phyloP scores from a whole-genome alignment of 2,888 invertebrate species.

The Gastrophysa polygoni region DNA sequence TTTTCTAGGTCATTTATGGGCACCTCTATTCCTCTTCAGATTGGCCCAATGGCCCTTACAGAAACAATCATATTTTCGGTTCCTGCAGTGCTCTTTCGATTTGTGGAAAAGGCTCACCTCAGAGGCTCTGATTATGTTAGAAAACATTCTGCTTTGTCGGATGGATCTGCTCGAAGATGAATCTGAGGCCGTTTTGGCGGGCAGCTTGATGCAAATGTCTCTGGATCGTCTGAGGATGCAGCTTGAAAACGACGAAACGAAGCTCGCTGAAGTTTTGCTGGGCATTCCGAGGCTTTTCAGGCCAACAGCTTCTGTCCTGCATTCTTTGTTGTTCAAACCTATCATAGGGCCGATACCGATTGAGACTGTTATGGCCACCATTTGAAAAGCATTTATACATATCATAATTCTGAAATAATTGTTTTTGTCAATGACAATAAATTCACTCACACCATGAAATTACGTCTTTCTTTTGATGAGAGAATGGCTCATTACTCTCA shows the following conservation, averaged over 20 bases:
- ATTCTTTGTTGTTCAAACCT: constrained; percentile 53
- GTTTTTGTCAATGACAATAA: no score
- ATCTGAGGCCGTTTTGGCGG: constrained; percentile 42
- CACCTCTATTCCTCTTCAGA: constrained; percentile 64
- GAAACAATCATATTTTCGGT: constrained; percentile 53
- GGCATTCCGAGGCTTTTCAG: constrained; percentile 48
- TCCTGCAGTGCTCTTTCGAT: constrained; percentile 40
- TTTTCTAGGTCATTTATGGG: constrained; percentile 61
- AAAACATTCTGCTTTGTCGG: constrained; percentile 52
- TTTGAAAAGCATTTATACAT: constrained; percentile 42
- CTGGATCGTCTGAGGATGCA: constrained; percentile 40
- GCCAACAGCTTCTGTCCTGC: constrained; percentile 46
- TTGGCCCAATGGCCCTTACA: constrained; percentile 65
- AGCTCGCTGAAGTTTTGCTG: constrained; percentile 47
- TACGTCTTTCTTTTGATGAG: no score
- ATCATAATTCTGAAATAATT: not conserved
- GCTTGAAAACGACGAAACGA: constrained; percentile 39
- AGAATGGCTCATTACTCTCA: no score
- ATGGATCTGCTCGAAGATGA: constrained; percentile 48
- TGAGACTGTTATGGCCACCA: constrained; percentile 57
- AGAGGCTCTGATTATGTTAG: constrained; percentile 48
- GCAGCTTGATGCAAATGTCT: constrained; percentile 37
- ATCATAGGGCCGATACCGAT: constrained; percentile 56
- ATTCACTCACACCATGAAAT: no score
- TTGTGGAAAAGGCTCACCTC: constrained; percentile 42